Evolutionary conservation across 2,113 vertebrate genomes (phyloP).

Genomic region (Macquaria ambigua): DNA sequence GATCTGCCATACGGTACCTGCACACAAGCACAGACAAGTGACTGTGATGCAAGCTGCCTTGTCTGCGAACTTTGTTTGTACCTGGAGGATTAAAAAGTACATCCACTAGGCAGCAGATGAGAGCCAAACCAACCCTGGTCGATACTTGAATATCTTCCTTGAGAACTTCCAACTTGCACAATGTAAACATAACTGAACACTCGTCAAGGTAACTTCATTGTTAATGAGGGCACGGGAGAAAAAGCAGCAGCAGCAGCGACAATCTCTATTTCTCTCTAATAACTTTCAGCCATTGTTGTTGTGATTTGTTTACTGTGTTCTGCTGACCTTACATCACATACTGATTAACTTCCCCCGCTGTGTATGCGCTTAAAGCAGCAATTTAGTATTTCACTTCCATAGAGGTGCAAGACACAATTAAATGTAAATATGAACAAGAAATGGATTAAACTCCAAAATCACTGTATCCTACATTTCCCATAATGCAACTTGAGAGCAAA

Average conservation of each 20-base stretch:
- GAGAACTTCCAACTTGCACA: neutral
- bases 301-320: constrained; percentile 12
- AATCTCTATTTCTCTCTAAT: constrained; percentile 3
- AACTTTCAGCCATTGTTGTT: neutral
- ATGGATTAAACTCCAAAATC: neutral
- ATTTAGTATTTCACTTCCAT: neutral
- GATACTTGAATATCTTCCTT: neutral
- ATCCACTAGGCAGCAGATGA: neutral
- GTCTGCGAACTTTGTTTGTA: neutral
- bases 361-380: neutral
- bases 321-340: neutral
- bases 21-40: neutral
- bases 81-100: neutral
- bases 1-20: neutral
- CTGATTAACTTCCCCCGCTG: neutral
- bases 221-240: neutral
- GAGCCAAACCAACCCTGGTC: neutral
- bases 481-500: neutral
- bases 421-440: neutral
- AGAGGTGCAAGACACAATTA: neutral
- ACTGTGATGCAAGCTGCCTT: neutral
- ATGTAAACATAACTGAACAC: neutral
- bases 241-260: neutral
- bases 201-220: neutral
- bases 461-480: neutral